Base-by-base conservation (phyloP, 2,797 vertebrate species). In the Urosaurus nigricauda region DNA sequence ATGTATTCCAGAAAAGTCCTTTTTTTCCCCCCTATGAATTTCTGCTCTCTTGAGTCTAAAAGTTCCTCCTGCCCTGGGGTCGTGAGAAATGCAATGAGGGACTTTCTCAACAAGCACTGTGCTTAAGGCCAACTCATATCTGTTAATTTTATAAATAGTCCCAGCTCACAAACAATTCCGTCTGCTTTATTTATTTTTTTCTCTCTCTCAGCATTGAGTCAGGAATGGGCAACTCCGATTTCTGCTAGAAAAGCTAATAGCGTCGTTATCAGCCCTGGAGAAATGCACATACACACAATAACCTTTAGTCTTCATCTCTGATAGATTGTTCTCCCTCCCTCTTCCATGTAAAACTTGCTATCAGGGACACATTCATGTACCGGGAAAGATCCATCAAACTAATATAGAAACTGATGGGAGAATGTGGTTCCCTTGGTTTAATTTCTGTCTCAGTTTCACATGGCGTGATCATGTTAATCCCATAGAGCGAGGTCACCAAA, bases 61-160 rank as follows among this genome's bases (percentile, higher is more conserved):
- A 35, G 90, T 89, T 8, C 94, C 95, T 95, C 93, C 89, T 95
- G 95, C 79, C 94, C 95, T 95, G 60, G 97, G 98, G 98, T 98
- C 98, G 96, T 98, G 98, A 98, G 98, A 99, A 99, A 98, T 96
- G 90, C 95, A 95, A 91, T 95, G 91, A 95, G 96, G 93, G 97
- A 96, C 97, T 97, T 99, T 99, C 98, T 97, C 98, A 98, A 98
- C 88, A 91, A 94, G 94, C 73, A 2, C 90, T 19, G 91, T 88
- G 93, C 91, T 82, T 3, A 90, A 84, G 89, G 89, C 91, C 92
- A 29, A 81, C 93, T 94, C 94, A 93, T 93, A 94, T 95, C 95
- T 91, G 89, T 92, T 93, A 86, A 19, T 87, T 89, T 94, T 95
- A 96, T 95, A 96, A 93, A 95, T 95, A 94, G 92, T 58, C 47